These are phyloP conservation scores for Sebastes diploproa DNA, from an alignment of 2,797 vertebrate genomes.

Conservation along the genomic window DNA sequence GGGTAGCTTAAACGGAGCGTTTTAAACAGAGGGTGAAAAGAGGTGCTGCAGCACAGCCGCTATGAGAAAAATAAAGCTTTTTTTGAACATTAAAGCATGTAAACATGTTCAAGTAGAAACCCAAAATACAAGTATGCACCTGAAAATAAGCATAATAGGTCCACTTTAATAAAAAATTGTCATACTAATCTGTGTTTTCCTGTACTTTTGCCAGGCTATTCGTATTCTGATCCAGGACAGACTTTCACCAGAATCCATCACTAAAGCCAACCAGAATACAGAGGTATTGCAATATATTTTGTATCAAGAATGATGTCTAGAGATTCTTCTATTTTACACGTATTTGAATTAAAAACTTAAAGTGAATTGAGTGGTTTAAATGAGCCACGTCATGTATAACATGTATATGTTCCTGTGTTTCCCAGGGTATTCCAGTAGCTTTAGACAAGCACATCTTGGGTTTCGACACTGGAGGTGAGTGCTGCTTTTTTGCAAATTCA, in stretches of 20 bases:
- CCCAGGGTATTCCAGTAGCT: constrained; percentile 92
- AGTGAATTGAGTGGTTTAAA: background rate
- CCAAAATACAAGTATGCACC: too few relatives aligned
- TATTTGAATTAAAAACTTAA: background rate
- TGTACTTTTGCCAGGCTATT: constrained; percentile 84
- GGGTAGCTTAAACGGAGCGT: too few relatives aligned
- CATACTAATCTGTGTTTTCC: background rate
- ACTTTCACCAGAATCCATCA: constrained; percentile 91
- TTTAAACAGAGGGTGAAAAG: too few relatives aligned
- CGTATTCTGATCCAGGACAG: constrained; percentile 96
- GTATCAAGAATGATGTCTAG: background rate
- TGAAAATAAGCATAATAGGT: background rate
- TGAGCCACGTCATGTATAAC: background rate
- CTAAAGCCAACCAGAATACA: constrained; percentile 89
- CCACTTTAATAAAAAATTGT: background rate
- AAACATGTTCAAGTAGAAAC: too few relatives aligned
- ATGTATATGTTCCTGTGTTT: background rate
- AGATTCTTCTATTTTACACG: background rate
- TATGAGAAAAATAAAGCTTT: too few relatives aligned
- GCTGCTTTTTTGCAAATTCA: background rate
- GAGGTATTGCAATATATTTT: constrained; percentile 81
- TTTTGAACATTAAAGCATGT: too few relatives aligned
- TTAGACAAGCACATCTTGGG: constrained; percentile 94
- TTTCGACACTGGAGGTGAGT: constrained; percentile 97
- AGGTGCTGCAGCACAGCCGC: accelerated